Conservation (phyloP, 2,888 invertebrate genomes). For the Drosophila suboccidentalis region DNA sequence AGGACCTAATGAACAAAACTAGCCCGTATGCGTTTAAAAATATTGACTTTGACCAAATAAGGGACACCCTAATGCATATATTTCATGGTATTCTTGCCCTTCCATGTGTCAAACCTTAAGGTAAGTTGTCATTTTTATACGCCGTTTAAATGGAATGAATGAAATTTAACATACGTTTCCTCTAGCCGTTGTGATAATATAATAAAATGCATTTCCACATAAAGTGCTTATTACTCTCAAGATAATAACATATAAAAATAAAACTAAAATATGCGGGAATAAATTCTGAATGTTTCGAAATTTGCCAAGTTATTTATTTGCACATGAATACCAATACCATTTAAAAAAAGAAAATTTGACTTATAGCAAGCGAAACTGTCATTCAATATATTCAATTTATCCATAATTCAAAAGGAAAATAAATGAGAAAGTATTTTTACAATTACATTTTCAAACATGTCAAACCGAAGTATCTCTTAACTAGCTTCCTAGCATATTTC, state of each 20-base stretch:
- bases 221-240: neutral
- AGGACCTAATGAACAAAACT: too few relatives aligned
- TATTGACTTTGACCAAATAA: too few relatives aligned
- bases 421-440: too few relatives aligned
- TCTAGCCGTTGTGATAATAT: too few relatives aligned
- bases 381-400: neutral
- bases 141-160: neutral
- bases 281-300: constrained; percentile 3
- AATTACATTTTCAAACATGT: too few relatives aligned
- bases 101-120: neutral
- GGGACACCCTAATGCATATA: too few relatives aligned
- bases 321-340: neutral
- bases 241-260: neutral
- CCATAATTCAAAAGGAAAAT: too few relatives aligned
- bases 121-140: neutral
- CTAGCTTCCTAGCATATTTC: neutral
- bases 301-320: constrained; percentile 7
- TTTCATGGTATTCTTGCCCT: neutral
- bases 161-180: too few relatives aligned
- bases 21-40: too few relatives aligned
- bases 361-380: neutral
- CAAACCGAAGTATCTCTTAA: neutral
- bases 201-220: neutral
- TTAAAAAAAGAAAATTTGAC: too few relatives aligned
- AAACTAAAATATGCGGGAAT: neutral